Percentiles rank a stretch among this genome's conserved stretches.
These are phyloP conservation scores for Zaprionus lineosus DNA, from an alignment of 2,888 invertebrate species.

Conservation along the genomic window DNA sequence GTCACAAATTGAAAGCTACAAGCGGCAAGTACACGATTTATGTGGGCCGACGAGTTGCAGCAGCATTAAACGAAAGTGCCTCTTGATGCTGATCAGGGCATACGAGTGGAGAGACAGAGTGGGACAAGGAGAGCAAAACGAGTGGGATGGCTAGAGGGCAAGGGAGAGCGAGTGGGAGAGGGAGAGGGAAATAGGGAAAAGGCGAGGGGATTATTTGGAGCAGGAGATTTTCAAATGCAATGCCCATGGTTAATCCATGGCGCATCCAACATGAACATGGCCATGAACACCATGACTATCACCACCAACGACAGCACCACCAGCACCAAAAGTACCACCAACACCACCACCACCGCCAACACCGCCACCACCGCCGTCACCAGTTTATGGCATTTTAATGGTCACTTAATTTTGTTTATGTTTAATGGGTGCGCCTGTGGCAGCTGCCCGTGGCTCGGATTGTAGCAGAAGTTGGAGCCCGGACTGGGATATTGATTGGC, in stretches of 20 bases:
- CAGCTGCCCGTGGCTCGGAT: constrained; percentile 51
- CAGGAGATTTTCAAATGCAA: constrained; percentile 52
- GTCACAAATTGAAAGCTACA: constrained; percentile 78
- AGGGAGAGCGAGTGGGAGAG: no score
- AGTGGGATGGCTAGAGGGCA: no score
- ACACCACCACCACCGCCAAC: constrained; percentile 55
- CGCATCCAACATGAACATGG: constrained; percentile 64
- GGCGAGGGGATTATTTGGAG: not conserved
- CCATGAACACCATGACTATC: constrained; percentile 74
- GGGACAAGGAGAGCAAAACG: no score
- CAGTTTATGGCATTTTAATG: constrained; percentile 83
- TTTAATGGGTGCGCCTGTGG: constrained; percentile 80
- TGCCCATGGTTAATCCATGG: constrained; percentile 47
- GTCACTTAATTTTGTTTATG: constrained; percentile 84
- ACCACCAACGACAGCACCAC: constrained; percentile 62
- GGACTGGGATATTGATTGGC: constrained; percentile 62
- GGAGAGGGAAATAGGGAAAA: not conserved
- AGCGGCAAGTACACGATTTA: constrained; percentile 79
- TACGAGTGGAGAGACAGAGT: not conserved
- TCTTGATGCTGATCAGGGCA: constrained; percentile 38
- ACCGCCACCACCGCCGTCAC: constrained; percentile 72
- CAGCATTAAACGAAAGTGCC: constrained; percentile 55
- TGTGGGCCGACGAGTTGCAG: constrained; percentile 64
- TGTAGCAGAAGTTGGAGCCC: constrained; percentile 10
- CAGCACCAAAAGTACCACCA: constrained; percentile 81